Evolutionary conservation across 2,113 vertebrate genomes (phyloP).

Genomic region (Onychostruthus taczanowskii): DNA sequence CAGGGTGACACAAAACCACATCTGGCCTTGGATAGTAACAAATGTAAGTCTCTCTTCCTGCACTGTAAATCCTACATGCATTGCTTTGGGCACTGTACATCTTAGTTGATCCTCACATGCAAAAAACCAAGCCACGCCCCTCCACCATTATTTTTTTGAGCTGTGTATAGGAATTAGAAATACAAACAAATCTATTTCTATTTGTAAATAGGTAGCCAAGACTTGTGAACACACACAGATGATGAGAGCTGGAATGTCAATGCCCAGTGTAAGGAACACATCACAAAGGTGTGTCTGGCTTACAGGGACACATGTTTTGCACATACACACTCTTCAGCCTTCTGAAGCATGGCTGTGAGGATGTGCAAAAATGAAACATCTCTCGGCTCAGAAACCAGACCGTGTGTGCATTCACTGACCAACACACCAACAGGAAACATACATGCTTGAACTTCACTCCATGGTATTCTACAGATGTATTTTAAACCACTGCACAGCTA

Average conservation of each 20-base stretch:
- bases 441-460: neutral
- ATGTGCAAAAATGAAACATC: neutral
- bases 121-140: neutral
- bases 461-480: neutral
- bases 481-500: neutral
- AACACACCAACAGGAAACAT: neutral
- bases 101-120: neutral
- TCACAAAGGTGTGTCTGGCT: too few relatives aligned
- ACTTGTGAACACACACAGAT: neutral
- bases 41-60: neutral
- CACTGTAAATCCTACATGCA: neutral
- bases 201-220: neutral
- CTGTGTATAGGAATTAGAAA: neutral
- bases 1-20: neutral
- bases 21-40: neutral
- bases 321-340: neutral
- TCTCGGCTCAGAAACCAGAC: neutral
- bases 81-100: neutral
- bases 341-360: neutral
- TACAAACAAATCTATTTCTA: neutral
- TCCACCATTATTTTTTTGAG: neutral
- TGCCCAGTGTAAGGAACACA: neutral
- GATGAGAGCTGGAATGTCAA: neutral
- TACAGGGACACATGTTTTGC: rapidly evolving
- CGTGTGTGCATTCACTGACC: rapidly evolving